Conservation (phyloP, 2,113 vertebrate species). For the Indicator indicator region DNA sequence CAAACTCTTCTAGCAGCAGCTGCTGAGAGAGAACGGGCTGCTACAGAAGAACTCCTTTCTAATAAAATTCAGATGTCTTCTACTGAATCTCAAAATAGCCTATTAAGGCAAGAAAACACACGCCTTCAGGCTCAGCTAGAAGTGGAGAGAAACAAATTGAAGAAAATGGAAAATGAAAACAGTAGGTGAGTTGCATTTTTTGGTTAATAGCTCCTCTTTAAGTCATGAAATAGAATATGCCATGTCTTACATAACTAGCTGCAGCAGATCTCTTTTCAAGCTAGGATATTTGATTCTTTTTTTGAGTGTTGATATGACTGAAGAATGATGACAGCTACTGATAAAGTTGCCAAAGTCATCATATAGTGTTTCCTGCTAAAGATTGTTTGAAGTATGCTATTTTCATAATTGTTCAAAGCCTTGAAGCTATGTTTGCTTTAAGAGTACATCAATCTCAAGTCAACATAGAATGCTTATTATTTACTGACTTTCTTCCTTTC, state of each 20-base stretch:
- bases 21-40: conserved; percentile 91
- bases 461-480: not conserved
- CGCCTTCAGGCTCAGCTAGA: conserved; percentile 88
- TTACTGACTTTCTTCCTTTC: not conserved
- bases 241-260: accelerated
- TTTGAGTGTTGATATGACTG: accelerated
- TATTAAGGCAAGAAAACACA: conserved; percentile 91
- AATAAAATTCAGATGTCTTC: conserved; percentile 88
- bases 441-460: not conserved
- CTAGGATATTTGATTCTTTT: not conserved
- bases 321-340: not conserved
- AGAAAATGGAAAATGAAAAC: conserved; percentile 91
- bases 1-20: conserved; percentile 91
- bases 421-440: not conserved
- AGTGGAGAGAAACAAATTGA: conserved; percentile 84
- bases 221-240: not conserved
- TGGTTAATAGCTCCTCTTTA: not conserved
- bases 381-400: not conserved
- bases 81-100: conserved; percentile 90
- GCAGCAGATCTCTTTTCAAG: not conserved
- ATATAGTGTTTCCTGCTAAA: not conserved
- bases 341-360: not conserved
- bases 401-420: not conserved
- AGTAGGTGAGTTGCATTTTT: conserved; percentile 79
- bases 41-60: conserved; percentile 88